Base-by-base conservation (phyloP, 2,797 vertebrate species). In the Artibeus lituratus region DNA sequence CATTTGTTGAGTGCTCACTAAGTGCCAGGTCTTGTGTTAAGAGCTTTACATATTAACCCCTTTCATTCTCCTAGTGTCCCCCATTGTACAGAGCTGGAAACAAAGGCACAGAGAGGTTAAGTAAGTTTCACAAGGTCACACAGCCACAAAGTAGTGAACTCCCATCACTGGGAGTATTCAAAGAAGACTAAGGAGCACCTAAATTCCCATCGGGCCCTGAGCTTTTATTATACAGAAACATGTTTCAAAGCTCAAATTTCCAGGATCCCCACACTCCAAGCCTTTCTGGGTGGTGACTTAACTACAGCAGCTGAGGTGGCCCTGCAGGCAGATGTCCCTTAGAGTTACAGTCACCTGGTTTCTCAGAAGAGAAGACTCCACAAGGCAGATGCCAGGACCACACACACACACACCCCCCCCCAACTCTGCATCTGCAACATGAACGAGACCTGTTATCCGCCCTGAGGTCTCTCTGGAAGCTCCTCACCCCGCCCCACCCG, bases 111-210 rank as follows among this genome's bases (percentile, higher is more conserved):
- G 87, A 83, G 88, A 87, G 8, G 72, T 53, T 70, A 84, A 77
- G 53, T 32, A 32, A 51, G 18, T 87, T 90, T 74, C 83, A 84
- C 88, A 81, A 89, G 70, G 65, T 83, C 86, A 96, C 92, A 92
- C 16, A 81, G 67, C 51, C 82, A 88, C 82, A 26, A 44, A 87
- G 55, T 1, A 62, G 62, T 47, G 35, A 89, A 22, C 16, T 77
- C 29, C 35, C 16, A 3, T 8, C 82, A 6, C n/a, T 19, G 32
- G 9, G 80, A 83, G 53, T 26, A 69, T 24, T 85, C 51, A 81
- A 42, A 53, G 12, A 53, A 51, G 51, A 53, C 11, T 4, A 57
- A 77, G 37, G 1, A 14, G 49, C 18, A 82, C 26, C 70, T 51
- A 78, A 51, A 55, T 37, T 69, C 82, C 44, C 44, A 70, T 67